Evolutionary conservation across 2,888 invertebrate genomes (phyloP).

Genomic region (Tetragonula carbonaria): DNA sequence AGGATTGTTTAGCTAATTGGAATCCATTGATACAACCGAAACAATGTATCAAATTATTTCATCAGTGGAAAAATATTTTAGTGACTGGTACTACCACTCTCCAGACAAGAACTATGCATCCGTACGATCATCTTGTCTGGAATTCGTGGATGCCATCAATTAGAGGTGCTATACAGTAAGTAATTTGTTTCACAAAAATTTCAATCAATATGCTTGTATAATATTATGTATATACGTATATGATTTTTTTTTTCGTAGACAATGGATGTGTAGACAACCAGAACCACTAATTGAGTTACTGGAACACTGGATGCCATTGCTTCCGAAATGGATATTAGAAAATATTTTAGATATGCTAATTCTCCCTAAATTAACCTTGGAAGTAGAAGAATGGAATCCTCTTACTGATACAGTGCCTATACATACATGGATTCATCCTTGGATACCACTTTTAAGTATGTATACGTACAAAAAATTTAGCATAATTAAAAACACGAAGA

Average conservation of each 20-base stretch:
- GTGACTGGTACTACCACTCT: slow-evolving; percentile 78
- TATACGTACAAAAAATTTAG: slow-evolving; percentile 28
- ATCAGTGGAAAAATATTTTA: slow-evolving; percentile 90
- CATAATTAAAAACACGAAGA: background rate
- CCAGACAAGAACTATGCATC: slow-evolving; percentile 85
- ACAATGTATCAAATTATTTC: slow-evolving; percentile 87
- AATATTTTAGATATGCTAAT: slow-evolving; percentile 93
- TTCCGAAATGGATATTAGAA: slow-evolving; percentile 93
- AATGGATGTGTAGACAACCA: slow-evolving; percentile 94
- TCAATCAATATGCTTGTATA: slow-evolving; percentile 33
- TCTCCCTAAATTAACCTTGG: slow-evolving; percentile 89
- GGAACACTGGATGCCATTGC: slow-evolving; percentile 91
- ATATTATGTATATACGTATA: slow-evolving; percentile 61
- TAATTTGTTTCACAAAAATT: slow-evolving; percentile 68
- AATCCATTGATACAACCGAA: slow-evolving; percentile 90
- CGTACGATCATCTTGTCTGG: slow-evolving; percentile 94
- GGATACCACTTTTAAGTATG: slow-evolving; percentile 93
- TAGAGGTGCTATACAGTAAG: slow-evolving; percentile 89
- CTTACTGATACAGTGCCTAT: slow-evolving; percentile 97
- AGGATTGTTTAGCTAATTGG: slow-evolving; percentile 91
- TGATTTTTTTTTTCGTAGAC: slow-evolving; percentile 82
- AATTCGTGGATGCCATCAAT: slow-evolving; percentile 95
- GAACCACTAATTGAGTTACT: slow-evolving; percentile 92
- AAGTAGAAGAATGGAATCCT: slow-evolving; percentile 97
- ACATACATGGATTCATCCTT: slow-evolving; percentile 98